Evolutionary conservation across 2,113 vertebrate genomes (phyloP).

Genomic region (Callipepla californica): DNA sequence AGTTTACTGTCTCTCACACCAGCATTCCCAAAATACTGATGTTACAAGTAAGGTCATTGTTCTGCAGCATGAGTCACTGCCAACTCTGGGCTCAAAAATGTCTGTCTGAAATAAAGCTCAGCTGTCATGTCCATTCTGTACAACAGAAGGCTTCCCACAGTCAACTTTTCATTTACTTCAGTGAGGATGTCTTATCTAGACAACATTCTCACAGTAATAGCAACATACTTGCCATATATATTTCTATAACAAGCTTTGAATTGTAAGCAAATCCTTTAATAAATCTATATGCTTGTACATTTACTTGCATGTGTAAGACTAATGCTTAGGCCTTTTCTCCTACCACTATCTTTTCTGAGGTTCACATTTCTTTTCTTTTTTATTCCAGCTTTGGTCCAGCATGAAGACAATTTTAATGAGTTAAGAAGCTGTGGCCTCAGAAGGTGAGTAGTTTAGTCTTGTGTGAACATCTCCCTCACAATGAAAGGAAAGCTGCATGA

Average conservation of each 20-base stretch:
- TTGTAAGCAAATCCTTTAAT: not conserved
- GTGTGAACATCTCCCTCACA: not conserved
- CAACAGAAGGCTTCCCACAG: constrained; percentile 13
- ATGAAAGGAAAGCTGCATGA: not conserved
- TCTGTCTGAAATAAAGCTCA: constrained; percentile 40
- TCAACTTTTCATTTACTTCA: not conserved
- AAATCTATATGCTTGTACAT: not conserved
- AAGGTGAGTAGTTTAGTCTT: constrained; percentile 40
- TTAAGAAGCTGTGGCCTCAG: not conserved
- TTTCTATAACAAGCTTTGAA: not conserved
- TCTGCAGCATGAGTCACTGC: not conserved
- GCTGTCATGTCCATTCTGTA: not conserved
- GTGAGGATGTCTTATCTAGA: not conserved
- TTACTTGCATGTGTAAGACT: not conserved
- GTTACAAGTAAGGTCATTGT: constrained; percentile 49
- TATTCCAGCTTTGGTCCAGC: constrained; percentile 35
- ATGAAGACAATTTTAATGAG: not conserved
- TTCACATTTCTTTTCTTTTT: not conserved
- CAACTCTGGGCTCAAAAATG: constrained; percentile 23
- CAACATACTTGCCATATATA: not conserved
- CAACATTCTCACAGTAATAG: not conserved
- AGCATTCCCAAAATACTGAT: constrained; percentile 2
- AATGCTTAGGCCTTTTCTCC: not conserved
- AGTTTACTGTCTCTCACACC: constrained; percentile 1
- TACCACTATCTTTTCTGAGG: not conserved